Evolutionary conservation across 2,797 vertebrate species (phyloP), one percentile per base, ranked within the genome.

Genomic region (Melanotaenia parkinsoni): DNA sequence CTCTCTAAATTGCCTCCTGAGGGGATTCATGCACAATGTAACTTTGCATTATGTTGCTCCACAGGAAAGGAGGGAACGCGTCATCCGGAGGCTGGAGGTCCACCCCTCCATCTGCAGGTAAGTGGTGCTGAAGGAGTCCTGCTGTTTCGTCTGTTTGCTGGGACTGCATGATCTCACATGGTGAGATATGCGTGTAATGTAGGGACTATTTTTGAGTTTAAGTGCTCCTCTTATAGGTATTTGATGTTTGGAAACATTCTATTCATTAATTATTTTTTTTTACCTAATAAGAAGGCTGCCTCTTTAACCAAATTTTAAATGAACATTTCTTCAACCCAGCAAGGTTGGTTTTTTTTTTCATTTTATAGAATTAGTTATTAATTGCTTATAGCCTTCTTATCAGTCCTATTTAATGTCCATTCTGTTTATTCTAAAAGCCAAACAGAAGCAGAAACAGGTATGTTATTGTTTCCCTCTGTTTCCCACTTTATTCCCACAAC

Each of bases 381-480:
- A 50, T 22, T 2, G 11, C 13, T 30, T 32, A 56, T 28, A 59
- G 24, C 24, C 3, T 58, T 64, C 12, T n/a, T 67, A 14, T 58
- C 20, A 14, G 54, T 73, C 58, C 84, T 81, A 57, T 71, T 89
- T 76, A 92, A 89, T 91, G 75, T 94, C 81, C 86, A 85, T 92
- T 96, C 81, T 95, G 88, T 95, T 94, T 88, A 81, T 89, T 91
- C 89, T 89, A 86, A 96, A 97, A 99, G 97, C 97, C 86, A 99
- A 99, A 94, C 97, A 98, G 97, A 98, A 98, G 96, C 97, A 97
- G 93, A 99, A 98, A 77, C 96, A 97, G 97, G 97, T 99, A 94
- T 88, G 96, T 94, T 58, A 77, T 65, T 58, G 71, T 63, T 67
- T 58, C 47, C 35, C n/a, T 54, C 37, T 47, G 59, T 62, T 26